Evolutionary conservation across 2,113 vertebrate species (phyloP), one percentile per base, ranked within the genome.

Genomic region (Dromiciops gliroides): DNA sequence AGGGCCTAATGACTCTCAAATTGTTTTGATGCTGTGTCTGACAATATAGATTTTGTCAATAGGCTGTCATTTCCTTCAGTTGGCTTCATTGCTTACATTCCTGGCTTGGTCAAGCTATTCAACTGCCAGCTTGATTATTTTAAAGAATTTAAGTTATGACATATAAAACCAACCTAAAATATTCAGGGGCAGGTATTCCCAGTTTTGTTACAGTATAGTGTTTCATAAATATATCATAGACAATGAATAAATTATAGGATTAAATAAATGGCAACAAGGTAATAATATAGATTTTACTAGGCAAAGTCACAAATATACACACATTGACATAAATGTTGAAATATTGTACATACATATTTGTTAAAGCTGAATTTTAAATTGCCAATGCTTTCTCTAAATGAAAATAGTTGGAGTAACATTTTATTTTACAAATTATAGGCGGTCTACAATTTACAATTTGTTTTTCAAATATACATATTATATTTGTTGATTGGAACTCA

Each of bases 51-150:
- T 48, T 93, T 97, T 97, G 93, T 31, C 60, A 92, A 2, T 14
- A 93, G 97, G 94, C 88, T 96, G 19, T 49, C 31, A 37, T 96
- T 98, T 98, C 96, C 14, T 28, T 97, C 91, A 88, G 11, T 83
- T 12, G 75, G 94, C 11, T 92, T 90, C 50, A 60, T 94, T 93
- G 53, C 44, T 96, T 96, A 96, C 49, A 95, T 94, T 25, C 28
- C 7, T 95, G 5, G 8, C 88, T 16, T 52, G 88, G 89, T 44
- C 0, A 26, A 94, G 12, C 96, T 48, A 94, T 47, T 48, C 26
- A 75, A 83, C 37, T 94, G 19, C 94, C n/a, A 92, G 3, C 89
- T 94, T 56, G 44, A 31, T 83, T 83, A 19, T 83, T 90, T 89
- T 31, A 83, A 93, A 92, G 12, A 53, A 37, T 37, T 51, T 83